phyloP scores from a whole-genome alignment of 2,888 invertebrate species.

The Agriotes lineatus region DNA sequence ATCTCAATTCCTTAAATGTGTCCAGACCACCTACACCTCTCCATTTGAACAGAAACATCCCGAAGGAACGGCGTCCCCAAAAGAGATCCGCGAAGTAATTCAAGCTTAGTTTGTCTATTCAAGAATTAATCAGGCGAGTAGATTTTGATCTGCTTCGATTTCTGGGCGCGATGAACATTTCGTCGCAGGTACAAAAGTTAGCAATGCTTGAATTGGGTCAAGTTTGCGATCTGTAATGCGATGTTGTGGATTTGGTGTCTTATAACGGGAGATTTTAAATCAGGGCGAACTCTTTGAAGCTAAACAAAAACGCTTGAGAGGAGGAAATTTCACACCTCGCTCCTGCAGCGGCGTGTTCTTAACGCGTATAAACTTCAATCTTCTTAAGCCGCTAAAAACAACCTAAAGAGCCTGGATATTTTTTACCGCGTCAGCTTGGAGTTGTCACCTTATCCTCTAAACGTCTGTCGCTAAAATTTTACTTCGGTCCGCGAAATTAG shows the following conservation, averaged over 20 bases:
- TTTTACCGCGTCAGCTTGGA: background rate
- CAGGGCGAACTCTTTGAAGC: background rate
- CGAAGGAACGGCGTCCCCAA: conserved; percentile 18
- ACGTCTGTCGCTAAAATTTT: background rate
- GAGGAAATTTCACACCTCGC: background rate
- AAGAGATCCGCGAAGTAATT: conserved; percentile 13
- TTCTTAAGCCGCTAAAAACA: conserved; percentile 8
- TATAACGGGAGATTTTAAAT: background rate
- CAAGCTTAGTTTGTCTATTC: conserved; percentile 13
- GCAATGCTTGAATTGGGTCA: background rate
- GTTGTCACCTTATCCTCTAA: conserved; percentile 3
- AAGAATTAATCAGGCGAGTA: conserved; percentile 17
- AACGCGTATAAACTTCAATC: conserved; percentile 5
- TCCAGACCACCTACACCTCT: conserved; percentile 2
- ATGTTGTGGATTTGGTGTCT: background rate
- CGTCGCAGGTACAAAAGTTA: background rate
- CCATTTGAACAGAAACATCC: conserved; percentile 17
- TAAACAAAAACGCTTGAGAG: background rate
- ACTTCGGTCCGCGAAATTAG: background rate
- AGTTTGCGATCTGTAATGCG: background rate
- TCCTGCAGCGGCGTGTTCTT: background rate
- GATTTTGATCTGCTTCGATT: background rate
- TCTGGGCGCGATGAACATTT: background rate
- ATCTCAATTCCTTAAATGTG: conserved; percentile 23
- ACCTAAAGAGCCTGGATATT: conserved; percentile 6